Base-by-base conservation (phyloP, 2,797 vertebrate genomes). In the Chaetodon trifasciatus region DNA sequence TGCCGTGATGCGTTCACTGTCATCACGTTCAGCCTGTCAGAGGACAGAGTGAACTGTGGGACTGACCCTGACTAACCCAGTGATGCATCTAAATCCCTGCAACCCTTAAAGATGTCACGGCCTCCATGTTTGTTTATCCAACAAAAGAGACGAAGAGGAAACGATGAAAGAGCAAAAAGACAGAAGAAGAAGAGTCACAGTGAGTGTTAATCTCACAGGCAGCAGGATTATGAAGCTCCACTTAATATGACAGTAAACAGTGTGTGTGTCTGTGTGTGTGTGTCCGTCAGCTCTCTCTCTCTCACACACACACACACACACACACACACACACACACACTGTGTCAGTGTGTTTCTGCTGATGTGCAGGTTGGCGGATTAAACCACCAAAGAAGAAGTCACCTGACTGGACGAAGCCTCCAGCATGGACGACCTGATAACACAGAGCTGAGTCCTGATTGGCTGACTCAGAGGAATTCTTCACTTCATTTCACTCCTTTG, bases 371-470 rank as follows among this genome's bases (percentile, higher is more conserved):
- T 62, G 65, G 17, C 62, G 69, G 77, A 77, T 77, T 86, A 80
- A 81, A 69, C 24, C 70, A 70, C 60, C 3, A 10, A 21, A 73
- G 83, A 78, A 61, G 56, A 74, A 37, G 4, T 35, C 46, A 55
- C 64, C 64, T 28, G 61, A 81, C 28, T 56, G 61, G 70, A 28
- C 17, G 15, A 35, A 76, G 61, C n/a, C 46, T 70, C 16, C 42
- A 62, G 12, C 71, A 46, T 19, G 19, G 10, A 17, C 23, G 0
- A 28, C 42, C 77, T 58, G 73, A 78, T 73, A 71, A 74, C 19
- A 49, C 61, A n/a, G 10, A 71, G 71, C 76, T 55, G 52, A 24
- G 52, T 37, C 50, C 76, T 73, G 72, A 82, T 82, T 82, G 76
- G 79, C 73, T 35, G 79, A 73, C 9, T 58, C 32, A 6, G 24